A percentile compares a stretch with the other conserved stretches of the same genome.
Conservation (phyloP, 2,797 vertebrate species). For the Sebastes trivittatus region DNA sequence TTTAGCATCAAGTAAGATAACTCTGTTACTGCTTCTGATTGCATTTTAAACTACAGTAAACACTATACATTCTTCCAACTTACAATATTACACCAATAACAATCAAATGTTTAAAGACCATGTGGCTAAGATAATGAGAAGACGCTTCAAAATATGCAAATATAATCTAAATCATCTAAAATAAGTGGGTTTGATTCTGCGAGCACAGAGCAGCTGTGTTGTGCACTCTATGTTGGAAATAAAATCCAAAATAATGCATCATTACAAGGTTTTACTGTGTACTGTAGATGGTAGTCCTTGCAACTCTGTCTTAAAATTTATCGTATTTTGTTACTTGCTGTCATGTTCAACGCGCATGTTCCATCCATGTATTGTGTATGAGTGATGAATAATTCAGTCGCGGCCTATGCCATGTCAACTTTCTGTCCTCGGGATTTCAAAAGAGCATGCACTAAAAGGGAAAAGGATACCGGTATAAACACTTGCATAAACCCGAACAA, state of each 20-base stretch:
- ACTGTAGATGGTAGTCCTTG: not conserved
- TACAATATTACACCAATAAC: not conserved
- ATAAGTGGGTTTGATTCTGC: not conserved
- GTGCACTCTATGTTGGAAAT: no score
- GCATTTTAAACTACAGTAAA: not conserved
- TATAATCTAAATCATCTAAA: not conserved
- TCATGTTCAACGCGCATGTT: slow-evolving; percentile 35
- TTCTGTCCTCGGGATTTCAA: slow-evolving; percentile 21
- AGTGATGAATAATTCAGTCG: slow-evolving; percentile 60
- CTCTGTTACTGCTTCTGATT: not conserved
- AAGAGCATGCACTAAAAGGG: not conserved
- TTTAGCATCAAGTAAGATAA: not conserved
- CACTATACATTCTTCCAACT: not conserved
- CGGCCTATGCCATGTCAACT: not conserved
- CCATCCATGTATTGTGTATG: slow-evolving; percentile 33
- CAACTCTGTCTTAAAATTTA: not conserved
- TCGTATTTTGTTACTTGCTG: slow-evolving; percentile 24
- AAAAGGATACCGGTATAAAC: not conserved
- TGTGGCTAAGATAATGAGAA: not conserved
- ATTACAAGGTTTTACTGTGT: not conserved
- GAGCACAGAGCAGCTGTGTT: not conserved
- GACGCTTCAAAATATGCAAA: not conserved
- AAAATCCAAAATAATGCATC: not conserved
- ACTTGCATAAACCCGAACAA: not conserved
- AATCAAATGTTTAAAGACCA: not conserved